Evolutionary conservation across 2,797 vertebrate genomes (phyloP), one percentile per base, ranked within the genome.

Genomic region (Tenualosa thibaudeaui): DNA sequence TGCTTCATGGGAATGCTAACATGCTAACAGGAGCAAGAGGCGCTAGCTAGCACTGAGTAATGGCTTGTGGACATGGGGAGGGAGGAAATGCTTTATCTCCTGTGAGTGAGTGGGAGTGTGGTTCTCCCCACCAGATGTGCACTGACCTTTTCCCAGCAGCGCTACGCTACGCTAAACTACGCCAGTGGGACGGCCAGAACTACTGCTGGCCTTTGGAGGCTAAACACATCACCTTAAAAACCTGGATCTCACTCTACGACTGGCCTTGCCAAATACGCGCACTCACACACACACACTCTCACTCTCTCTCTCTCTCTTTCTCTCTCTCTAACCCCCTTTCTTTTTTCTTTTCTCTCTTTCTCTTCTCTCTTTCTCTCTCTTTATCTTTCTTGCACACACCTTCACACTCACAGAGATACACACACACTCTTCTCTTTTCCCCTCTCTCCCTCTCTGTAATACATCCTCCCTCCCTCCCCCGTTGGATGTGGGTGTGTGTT

Each of bases 221-320:
- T 40, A 75, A 12, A 40, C 3, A 75, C 68, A 19, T 75, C 68
- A 96, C 92, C 96, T 96, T 81, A 95, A 95, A 92, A 95, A 96
- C 62, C 96, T 56, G 54, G 56, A 58, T 3, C 56, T 58, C 56
- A 6, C 0, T 58, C 56, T 6, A 96, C 88, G 95, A 95, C 0
- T 95, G 96, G 0, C 95, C 95, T 0, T 96, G 95, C 24, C 95
- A 94, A 75, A 58, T 19, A 22, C 56, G 26, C 46, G 7, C 46
- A 7, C 2, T 0, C 46, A 46, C 46, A 46, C 46, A 46, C 46
- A 46, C 46, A 46, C 46, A 46, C 46, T 1, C 46, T 1, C 2
- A 46, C 46, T 1, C 68, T 71, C 56, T 85, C 60, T 62, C 53
- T 31, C 43, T 56, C 50, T 81, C 43, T 56, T 40, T 81, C 68